Evolutionary conservation across 2,797 vertebrate species (phyloP).

Genomic region (Pipistrellus nathusii): DNA sequence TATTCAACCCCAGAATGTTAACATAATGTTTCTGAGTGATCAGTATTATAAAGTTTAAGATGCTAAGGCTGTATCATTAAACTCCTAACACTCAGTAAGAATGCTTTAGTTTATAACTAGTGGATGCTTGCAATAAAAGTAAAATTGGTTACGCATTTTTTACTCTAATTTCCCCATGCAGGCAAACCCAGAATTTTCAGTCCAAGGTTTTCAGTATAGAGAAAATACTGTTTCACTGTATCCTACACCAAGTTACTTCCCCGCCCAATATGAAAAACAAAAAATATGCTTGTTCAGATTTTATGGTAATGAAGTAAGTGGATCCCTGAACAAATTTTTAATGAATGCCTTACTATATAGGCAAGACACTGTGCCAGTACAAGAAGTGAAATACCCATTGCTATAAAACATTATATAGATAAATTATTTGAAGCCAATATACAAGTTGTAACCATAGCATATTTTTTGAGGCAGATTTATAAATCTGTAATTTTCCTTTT

Average conservation of each 20-base stretch:
- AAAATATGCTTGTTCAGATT: constrained; percentile 41
- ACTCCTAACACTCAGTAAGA: constrained; percentile 22
- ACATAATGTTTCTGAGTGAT: constrained; percentile 5
- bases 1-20: background rate
- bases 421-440: constrained; percentile 34
- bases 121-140: background rate
- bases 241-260: background rate
- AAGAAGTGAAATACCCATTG: constrained; percentile 18
- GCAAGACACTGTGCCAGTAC: background rate
- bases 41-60: background rate
- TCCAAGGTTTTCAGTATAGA: constrained; percentile 73
- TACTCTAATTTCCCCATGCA: constrained; percentile 28
- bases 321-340: constrained; percentile 38
- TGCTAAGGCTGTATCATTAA: background rate
- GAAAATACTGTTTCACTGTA: constrained; percentile 70
- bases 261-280: constrained; percentile 47
- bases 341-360: background rate
- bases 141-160: constrained; percentile 22
- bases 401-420: background rate
- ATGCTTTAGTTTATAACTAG: background rate
- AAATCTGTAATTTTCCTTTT: constrained; percentile 33
- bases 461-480: constrained; percentile 4
- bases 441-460: background rate
- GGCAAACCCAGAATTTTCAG: constrained; percentile 58
- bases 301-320: constrained; percentile 56